Conservation (phyloP, 2,113 vertebrate genomes). For the Bufo bufo region DNA sequence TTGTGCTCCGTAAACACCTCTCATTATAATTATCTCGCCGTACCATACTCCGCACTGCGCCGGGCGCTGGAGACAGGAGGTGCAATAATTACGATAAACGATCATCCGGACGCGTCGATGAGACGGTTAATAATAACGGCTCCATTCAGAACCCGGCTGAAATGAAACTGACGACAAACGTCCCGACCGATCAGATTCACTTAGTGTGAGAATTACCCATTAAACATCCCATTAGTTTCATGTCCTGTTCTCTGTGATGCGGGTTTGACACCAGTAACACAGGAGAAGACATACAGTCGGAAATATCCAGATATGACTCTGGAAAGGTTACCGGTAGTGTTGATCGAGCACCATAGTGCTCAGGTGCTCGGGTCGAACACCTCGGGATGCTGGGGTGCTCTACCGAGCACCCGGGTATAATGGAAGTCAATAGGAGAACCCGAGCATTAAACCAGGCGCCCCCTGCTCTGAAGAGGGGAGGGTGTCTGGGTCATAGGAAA, state of each 20-base stretch:
- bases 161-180: slow-evolving; percentile 25
- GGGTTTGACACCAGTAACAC: not conserved
- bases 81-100: slow-evolving; percentile 12
- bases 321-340: too few relatives aligned
- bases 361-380: too few relatives aligned
- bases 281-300: not conserved
- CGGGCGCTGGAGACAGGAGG: not conserved
- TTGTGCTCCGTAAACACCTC: not conserved
- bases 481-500: too few relatives aligned
- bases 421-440: too few relatives aligned
- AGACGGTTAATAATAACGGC: not conserved
- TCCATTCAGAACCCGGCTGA: not conserved
- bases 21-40: not conserved
- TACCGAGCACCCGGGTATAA: too few relatives aligned
- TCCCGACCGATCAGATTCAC: not conserved
- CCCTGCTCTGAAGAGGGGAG: too few relatives aligned
- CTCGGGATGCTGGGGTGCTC: too few relatives aligned
- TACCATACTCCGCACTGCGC: not conserved
- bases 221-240: slow-evolving; percentile 15
- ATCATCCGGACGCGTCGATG: not conserved
- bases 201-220: slow-evolving; percentile 22
- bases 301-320: not conserved
- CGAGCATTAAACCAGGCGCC: too few relatives aligned
- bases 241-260: not conserved
- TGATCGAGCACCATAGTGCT: too few relatives aligned